phyloP scores from a whole-genome alignment of 2,888 invertebrate genomes.

The Pseudoips prasinana region DNA sequence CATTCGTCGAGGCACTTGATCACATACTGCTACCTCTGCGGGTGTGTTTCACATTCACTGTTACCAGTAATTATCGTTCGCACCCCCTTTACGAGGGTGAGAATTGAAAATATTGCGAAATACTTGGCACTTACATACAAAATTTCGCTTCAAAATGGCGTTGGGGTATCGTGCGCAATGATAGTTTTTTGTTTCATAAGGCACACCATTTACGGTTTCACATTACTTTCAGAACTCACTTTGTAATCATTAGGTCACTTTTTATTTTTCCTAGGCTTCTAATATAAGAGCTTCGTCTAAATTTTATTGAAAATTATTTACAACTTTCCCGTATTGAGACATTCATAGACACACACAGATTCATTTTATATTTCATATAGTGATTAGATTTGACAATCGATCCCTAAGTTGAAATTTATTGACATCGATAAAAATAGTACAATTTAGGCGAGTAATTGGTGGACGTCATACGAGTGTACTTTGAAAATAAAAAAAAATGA shows the following conservation, averaged over 20 bases:
- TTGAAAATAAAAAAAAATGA: no score
- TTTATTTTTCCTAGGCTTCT: constrained; percentile 47
- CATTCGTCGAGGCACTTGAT: constrained; percentile 45
- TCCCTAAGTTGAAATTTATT: no score
- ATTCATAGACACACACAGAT: constrained; percentile 42
- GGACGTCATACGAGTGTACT: no score
- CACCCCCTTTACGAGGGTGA: constrained; percentile 47
- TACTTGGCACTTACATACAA: constrained; percentile 83
- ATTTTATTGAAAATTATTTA: constrained; percentile 72
- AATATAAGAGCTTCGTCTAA: constrained; percentile 44
- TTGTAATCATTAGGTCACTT: constrained; percentile 55
- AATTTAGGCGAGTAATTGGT: no score
- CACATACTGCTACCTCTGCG: constrained; percentile 34
- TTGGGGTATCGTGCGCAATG: constrained; percentile 81
- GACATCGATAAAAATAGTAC: no score
- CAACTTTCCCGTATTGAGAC: constrained; percentile 73
- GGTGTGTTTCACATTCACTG: constrained; percentile 46
- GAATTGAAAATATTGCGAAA: constrained; percentile 76
- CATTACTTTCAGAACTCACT: constrained; percentile 64
- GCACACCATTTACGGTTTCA: constrained; percentile 60
- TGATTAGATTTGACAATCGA: no score
- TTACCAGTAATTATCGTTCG: constrained; percentile 43
- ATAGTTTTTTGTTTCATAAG: constrained; percentile 80
- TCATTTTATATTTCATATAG: constrained; percentile 14
- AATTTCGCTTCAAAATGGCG: constrained; percentile 84